phyloP scores from a whole-genome alignment of 2,113 vertebrate species.

The Peromyscus maniculatus region DNA sequence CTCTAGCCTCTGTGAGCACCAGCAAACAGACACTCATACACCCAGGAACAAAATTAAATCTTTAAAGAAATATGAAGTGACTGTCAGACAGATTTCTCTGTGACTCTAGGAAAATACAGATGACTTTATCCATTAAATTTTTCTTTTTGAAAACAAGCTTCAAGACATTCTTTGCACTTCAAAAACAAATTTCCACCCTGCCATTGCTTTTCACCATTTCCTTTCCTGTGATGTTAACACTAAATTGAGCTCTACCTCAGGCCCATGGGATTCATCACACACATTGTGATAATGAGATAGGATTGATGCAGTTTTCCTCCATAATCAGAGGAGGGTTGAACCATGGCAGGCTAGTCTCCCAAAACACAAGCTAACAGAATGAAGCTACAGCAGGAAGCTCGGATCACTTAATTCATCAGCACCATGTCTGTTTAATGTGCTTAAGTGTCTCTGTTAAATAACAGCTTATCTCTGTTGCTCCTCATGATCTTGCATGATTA shows the following conservation, averaged over 20 bases:
- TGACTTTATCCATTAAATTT: neutral
- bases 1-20: neutral
- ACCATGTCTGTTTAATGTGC: constrained; percentile 60
- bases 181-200: neutral
- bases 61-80: neutral
- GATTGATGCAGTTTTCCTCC: neutral
- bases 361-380: constrained; percentile 12
- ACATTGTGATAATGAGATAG: constrained; percentile 47
- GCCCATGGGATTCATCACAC: neutral
- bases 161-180: neutral
- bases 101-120: neutral
- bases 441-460: constrained; percentile 76
- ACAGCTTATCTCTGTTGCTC: constrained; percentile 60
- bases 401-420: constrained; percentile 59
- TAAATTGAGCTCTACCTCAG: constrained; percentile 27
- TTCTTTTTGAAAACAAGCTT: neutral
- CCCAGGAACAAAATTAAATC: neutral
- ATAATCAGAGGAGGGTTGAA: constrained; percentile 5
- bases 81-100: neutral
- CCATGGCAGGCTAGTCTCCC: neutral
- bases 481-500: constrained; percentile 61
- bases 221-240: constrained; percentile 15
- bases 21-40: neutral
- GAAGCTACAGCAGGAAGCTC: neutral
- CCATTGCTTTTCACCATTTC: neutral